A percentile compares a stretch with the other conserved stretches of the same genome.
Conservation (phyloP, 2,888 invertebrate genomes). For the Drosophila mercatorum region DNA sequence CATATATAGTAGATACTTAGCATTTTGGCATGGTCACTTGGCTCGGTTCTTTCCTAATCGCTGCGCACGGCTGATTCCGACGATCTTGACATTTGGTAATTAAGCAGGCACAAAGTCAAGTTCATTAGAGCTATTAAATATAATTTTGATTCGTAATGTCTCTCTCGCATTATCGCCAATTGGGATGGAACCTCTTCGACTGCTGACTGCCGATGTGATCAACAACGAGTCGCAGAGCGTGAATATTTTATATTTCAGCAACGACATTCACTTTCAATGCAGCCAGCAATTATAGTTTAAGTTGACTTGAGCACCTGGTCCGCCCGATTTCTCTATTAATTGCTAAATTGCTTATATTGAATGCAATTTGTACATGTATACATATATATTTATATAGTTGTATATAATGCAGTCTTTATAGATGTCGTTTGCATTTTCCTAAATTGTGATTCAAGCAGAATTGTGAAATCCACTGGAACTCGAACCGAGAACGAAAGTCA, state of each 20-base stretch:
- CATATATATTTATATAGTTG: slow-evolving; percentile 12
- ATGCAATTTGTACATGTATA: background rate
- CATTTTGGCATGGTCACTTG: slow-evolving; percentile 52
- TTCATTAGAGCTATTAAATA: slow-evolving; percentile 62
- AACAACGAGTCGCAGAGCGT: slow-evolving; percentile 19
- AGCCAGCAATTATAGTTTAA: slow-evolving; percentile 21
- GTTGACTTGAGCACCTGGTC: slow-evolving; percentile 17
- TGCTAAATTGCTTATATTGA: slow-evolving; percentile 20
- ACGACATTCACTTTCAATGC: slow-evolving; percentile 9
- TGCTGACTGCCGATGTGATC: background rate
- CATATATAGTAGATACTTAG: background rate
- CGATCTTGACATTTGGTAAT: slow-evolving; percentile 64
- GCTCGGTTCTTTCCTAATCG: slow-evolving; percentile 57
- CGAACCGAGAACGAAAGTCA: slow-evolving; percentile 65
- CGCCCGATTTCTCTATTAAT: slow-evolving; percentile 30
- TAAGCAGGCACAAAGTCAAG: slow-evolving; percentile 65
- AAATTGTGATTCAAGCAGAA: slow-evolving; percentile 59
- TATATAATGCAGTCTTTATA: slow-evolving; percentile 24
- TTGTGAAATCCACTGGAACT: slow-evolving; percentile 58
- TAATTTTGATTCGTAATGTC: slow-evolving; percentile 40
- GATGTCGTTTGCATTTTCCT: slow-evolving; percentile 65
- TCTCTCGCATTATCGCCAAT: slow-evolving; percentile 46
- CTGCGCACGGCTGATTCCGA: slow-evolving; percentile 56
- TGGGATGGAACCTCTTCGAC: slow-evolving; percentile 12
- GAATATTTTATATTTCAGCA: slow-evolving; percentile 9